phyloP scores from a whole-genome alignment of 1,140 invertebrate species.

The Drosophila oshimai region DNA sequence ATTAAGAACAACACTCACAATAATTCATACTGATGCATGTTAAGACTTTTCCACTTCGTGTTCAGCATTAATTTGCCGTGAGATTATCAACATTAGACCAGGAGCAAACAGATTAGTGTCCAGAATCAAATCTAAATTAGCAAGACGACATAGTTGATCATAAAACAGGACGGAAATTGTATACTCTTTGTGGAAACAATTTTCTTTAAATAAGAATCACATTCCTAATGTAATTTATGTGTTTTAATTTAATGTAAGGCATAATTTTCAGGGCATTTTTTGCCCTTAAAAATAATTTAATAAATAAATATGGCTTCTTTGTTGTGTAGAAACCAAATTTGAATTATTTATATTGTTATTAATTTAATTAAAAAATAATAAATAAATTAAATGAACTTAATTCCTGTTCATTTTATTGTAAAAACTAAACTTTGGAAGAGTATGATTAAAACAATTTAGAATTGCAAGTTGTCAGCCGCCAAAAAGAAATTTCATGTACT shows the following conservation, averaged over 20 bases:
- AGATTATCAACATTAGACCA: slow-evolving; percentile 53
- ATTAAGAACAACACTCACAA: slow-evolving; percentile 49
- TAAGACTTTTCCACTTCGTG: slow-evolving; percentile 63
- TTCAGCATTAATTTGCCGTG: slow-evolving; percentile 71
- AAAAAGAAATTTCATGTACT: slow-evolving; percentile 55
- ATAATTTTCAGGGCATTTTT: too few species aligned
- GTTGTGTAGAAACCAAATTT: too few species aligned
- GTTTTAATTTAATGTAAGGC: too few species aligned
- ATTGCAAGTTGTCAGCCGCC: slow-evolving; percentile 43
- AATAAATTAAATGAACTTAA: not conserved
- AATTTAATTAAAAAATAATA: too few species aligned
- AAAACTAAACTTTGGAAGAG: not conserved
- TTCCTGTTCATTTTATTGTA: not conserved
- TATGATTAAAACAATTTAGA: slow-evolving; percentile 6
- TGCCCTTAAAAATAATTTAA: too few species aligned
- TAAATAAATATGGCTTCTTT: too few species aligned
- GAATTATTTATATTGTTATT: too few species aligned
- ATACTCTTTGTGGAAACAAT: not conserved
- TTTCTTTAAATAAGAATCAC: too few species aligned
- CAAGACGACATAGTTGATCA: slow-evolving; percentile 11
- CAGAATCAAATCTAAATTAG: slow-evolving; percentile 29
- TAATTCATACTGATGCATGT: slow-evolving; percentile 66
- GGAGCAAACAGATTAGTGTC: slow-evolving; percentile 17
- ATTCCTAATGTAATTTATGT: too few species aligned
- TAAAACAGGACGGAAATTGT: not conserved